These are phyloP conservation scores for Monochamus alternatus DNA, from an alignment of 2,888 invertebrate genomes.

Conservation along the genomic window DNA sequence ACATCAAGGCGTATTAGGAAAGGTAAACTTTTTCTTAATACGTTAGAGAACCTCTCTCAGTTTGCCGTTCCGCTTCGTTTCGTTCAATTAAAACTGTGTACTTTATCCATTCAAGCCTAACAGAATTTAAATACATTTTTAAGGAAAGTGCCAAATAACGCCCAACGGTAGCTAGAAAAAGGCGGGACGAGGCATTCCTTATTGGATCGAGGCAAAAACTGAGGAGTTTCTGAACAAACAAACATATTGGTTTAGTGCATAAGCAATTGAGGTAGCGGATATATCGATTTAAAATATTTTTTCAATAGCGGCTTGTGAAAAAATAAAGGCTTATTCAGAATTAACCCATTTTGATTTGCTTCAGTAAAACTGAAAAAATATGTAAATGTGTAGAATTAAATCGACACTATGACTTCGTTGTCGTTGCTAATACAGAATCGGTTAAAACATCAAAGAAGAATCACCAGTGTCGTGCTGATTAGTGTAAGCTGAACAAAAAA, in stretches of 20 bases:
- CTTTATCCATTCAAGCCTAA: constrained; percentile 23
- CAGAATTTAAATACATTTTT: constrained; percentile 27
- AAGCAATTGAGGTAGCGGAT: not conserved
- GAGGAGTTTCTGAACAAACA: not conserved
- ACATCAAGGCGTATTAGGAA: constrained; percentile 11
- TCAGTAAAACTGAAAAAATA: not conserved
- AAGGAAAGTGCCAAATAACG: constrained; percentile 15
- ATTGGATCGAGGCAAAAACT: constrained; percentile 1
- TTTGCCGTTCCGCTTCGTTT: constrained; percentile 19
- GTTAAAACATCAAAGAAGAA: no score
- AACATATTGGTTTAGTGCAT: not conserved
- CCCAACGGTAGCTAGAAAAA: constrained; percentile 1
- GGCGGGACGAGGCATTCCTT: not conserved
- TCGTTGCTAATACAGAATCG: no score
- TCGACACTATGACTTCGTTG: no score
- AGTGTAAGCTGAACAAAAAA: no score
- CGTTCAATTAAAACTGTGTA: constrained; percentile 30
- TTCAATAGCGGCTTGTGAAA: not conserved
- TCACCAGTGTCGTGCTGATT: no score
- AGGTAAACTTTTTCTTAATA: constrained; percentile 6
- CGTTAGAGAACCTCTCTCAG: not conserved
- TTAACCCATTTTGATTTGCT: not conserved
- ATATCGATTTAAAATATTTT: not conserved
- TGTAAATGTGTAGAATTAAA: no score
- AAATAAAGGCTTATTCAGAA: not conserved